Conservation (phyloP, 2,888 invertebrate species). For the Mimumesa dahlbomi region DNA sequence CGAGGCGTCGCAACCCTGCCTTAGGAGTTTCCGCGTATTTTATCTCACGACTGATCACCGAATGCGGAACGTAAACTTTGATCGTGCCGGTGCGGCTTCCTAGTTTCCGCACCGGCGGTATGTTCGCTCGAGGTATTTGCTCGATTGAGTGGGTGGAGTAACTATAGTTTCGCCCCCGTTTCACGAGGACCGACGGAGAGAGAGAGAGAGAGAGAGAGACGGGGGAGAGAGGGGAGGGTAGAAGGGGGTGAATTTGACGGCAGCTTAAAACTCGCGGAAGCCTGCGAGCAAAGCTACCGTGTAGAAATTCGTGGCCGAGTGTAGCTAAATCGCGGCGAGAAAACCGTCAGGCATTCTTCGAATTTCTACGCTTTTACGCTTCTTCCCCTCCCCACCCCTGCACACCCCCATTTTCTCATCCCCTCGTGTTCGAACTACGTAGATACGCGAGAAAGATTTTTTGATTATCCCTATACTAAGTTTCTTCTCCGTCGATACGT, state of each 20-base stretch:
- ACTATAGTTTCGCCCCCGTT: slow-evolving; percentile 6
- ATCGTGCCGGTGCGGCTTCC: slow-evolving; percentile 10
- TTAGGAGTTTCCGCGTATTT: slow-evolving; percentile 13
- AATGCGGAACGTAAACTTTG: slow-evolving; percentile 26
- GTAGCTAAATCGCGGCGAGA: too few species aligned
- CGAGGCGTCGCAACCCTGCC: background rate
- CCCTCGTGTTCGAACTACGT: too few species aligned
- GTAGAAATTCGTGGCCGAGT: background rate
- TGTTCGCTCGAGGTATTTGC: slow-evolving; percentile 1
- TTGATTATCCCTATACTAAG: too few species aligned
- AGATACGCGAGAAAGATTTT: too few species aligned
- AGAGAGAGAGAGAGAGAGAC: too few species aligned
- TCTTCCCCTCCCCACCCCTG: too few species aligned
- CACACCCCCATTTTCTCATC: too few species aligned
- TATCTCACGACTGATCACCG: slow-evolving; percentile 6
- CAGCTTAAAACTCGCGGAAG: background rate
- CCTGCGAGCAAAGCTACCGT: background rate
- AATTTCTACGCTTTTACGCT: too few species aligned
- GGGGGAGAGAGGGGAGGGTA: background rate
- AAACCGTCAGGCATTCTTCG: too few species aligned
- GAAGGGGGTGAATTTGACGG: background rate
- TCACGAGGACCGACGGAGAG: too few species aligned
- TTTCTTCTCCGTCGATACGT: background rate
- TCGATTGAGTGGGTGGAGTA: slow-evolving; percentile 4
- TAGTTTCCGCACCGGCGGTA: slow-evolving; percentile 13